These are phyloP conservation scores for Rhagonycha lutea DNA, from an alignment of 2,888 invertebrate species.

Conservation along the genomic window DNA sequence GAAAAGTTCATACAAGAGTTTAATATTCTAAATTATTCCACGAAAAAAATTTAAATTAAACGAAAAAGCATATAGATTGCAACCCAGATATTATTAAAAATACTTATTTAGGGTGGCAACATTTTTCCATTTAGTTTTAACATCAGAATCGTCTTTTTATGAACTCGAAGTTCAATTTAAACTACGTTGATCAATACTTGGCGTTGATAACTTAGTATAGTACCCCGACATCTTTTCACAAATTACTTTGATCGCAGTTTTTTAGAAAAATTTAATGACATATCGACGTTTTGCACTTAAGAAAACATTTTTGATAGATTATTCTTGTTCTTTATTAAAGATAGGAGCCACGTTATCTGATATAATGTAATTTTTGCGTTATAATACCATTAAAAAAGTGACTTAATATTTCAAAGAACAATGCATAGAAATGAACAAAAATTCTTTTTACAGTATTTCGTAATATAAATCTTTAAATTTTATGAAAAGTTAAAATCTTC, in stretches of 20 bases:
- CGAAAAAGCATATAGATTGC: neutral
- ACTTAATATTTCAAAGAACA: neutral
- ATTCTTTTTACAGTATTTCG: neutral
- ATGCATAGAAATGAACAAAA: neutral
- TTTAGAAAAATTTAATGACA: conserved; percentile 3
- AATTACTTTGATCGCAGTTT: conserved; percentile 1
- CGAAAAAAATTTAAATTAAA: neutral
- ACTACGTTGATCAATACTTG: neutral
- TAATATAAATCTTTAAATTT: neutral
- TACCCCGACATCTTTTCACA: neutral
- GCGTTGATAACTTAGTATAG: neutral
- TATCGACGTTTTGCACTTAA: neutral
- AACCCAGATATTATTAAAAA: neutral
- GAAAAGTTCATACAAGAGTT: neutral
- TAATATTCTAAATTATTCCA: neutral
- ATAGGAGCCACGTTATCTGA: neutral
- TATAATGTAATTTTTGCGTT: neutral
- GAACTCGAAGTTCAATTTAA: neutral
- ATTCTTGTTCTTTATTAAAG: neutral
- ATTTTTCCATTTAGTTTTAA: neutral
- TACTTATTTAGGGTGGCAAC: neutral
- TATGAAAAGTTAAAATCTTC: neutral
- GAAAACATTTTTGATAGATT: neutral
- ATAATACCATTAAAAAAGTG: neutral
- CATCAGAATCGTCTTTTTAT: neutral